A percentile compares a stretch with the other conserved stretches of the same genome.
phyloP scores from a whole-genome alignment of 2,797 vertebrate genomes.

The Gymnothorax javanicus region DNA sequence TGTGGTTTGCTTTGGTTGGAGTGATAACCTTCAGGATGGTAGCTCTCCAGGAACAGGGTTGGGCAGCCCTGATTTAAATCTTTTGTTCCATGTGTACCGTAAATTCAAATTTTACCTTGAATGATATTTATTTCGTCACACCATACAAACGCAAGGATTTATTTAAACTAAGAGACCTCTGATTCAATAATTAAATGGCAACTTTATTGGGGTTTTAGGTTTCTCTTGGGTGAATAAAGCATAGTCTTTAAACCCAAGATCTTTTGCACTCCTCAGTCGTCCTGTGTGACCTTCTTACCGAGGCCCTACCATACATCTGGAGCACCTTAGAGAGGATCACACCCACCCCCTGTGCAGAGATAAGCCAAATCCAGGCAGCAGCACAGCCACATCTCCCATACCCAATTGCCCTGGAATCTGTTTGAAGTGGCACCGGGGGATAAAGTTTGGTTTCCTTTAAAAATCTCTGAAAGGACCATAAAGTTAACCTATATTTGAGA shows the following conservation, averaged over 20 bases:
- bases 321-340: slow-evolving; percentile 65
- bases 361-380: slow-evolving; percentile 61
- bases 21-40: too few relatives aligned
- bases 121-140: too few relatives aligned
- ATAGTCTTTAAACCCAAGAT: not conserved
- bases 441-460: slow-evolving; percentile 78
- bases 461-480: slow-evolving; percentile 75
- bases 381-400: slow-evolving; percentile 54
- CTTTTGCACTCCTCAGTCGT: not conserved
- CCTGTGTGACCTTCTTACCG: not conserved
- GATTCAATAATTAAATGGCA: not conserved
- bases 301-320: slow-evolving; percentile 63
- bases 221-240: not conserved
- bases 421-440: slow-evolving; percentile 77
- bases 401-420: slow-evolving; percentile 70
- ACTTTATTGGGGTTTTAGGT: not conserved
- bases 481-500: slow-evolving; percentile 67
- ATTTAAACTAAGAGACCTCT: not conserved
- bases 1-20: too few relatives aligned
- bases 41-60: too few relatives aligned
- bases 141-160: not conserved
- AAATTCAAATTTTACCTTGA: too few relatives aligned
- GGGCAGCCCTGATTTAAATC: too few relatives aligned
- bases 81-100: too few relatives aligned
- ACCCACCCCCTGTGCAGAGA: slow-evolving; percentile 60